Evolutionary conservation across 1,140 invertebrate species (phyloP).

Genomic region (Macrotrachela quadricornifera): DNA sequence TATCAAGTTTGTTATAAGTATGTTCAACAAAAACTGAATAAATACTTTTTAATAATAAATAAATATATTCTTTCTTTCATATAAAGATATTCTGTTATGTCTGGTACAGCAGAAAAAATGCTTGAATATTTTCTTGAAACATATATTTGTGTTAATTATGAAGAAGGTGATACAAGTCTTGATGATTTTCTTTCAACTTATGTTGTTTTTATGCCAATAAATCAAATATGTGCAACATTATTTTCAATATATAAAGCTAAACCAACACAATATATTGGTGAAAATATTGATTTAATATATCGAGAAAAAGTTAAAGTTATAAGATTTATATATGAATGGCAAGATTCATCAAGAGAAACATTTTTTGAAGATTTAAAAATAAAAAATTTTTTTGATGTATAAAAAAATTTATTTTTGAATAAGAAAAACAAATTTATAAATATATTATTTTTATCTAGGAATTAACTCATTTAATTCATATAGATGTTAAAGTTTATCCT

Average conservation of each 20-base stretch:
- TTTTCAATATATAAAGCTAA: conserved; percentile 34
- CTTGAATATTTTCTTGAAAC: conserved; percentile 64
- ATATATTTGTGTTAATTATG: conserved; percentile 38
- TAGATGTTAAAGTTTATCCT: conserved; percentile 27
- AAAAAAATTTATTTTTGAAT: too few relatives aligned
- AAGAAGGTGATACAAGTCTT: conserved; percentile 43
- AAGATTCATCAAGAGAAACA: conserved; percentile 44
- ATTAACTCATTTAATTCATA: conserved; percentile 42
- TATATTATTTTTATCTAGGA: conserved; percentile 33
- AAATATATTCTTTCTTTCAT: too few relatives aligned
- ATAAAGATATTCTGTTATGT: conserved; percentile 61
- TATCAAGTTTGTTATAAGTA: conserved; percentile 41
- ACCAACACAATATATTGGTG: background rate
- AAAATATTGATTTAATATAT: too few relatives aligned
- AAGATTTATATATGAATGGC: conserved; percentile 56
- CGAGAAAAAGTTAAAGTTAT: conserved; percentile 37
- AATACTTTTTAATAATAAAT: too few relatives aligned
- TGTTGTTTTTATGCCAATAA: conserved; percentile 58
- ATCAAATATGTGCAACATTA: conserved; percentile 50
- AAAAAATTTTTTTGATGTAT: too few relatives aligned
- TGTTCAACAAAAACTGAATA: conserved; percentile 11
- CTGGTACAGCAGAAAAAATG: conserved; percentile 65
- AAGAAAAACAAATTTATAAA: too few relatives aligned
- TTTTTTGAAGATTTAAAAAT: conserved; percentile 45
- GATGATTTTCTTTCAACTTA: conserved; percentile 67